phyloP scores from a whole-genome alignment of 2,797 vertebrate species.

The Mormyrops boulengeri region DNA sequence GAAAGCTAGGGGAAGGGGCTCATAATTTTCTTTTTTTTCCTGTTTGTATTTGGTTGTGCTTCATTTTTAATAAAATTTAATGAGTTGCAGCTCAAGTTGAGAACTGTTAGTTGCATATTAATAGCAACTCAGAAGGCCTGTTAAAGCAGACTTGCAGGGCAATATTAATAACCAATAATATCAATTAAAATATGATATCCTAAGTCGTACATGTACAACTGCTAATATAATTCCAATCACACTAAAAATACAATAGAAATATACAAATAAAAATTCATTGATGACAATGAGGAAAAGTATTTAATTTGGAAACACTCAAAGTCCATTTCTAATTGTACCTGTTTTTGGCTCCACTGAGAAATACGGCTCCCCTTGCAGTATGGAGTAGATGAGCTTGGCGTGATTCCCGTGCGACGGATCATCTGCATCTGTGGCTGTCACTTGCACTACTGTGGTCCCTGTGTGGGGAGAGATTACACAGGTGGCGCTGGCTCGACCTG shows the following conservation, averaged over 20 bases:
- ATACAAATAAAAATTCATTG: neutral
- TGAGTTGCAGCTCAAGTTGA: neutral
- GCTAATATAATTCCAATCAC: neutral
- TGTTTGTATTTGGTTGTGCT: neutral
- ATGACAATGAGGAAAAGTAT: neutral
- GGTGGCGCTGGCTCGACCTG: conserved; percentile 41
- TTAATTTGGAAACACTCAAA: neutral
- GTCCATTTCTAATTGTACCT: conserved; percentile 56
- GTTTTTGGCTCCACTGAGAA: conserved; percentile 93
- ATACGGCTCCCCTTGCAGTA: conserved; percentile 85
- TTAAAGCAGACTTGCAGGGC: neutral
- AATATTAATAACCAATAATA: neutral
- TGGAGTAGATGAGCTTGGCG: conserved; percentile 83
- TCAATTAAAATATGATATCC: neutral
- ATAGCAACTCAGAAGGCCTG: neutral
- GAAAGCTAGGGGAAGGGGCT: neutral
- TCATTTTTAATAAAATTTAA: neutral
- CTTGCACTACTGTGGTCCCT: conserved; percentile 85
- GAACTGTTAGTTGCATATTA: neutral
- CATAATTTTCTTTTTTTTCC: neutral
- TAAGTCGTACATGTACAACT: neutral
- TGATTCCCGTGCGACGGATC: conserved; percentile 76
- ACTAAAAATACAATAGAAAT: neutral
- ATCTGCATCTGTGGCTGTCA: conserved; percentile 87
- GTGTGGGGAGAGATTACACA: conserved; percentile 40